Evolutionary conservation across 1,140 invertebrate species (phyloP).

Genomic region (Caenorhabditis brenneri): DNA sequence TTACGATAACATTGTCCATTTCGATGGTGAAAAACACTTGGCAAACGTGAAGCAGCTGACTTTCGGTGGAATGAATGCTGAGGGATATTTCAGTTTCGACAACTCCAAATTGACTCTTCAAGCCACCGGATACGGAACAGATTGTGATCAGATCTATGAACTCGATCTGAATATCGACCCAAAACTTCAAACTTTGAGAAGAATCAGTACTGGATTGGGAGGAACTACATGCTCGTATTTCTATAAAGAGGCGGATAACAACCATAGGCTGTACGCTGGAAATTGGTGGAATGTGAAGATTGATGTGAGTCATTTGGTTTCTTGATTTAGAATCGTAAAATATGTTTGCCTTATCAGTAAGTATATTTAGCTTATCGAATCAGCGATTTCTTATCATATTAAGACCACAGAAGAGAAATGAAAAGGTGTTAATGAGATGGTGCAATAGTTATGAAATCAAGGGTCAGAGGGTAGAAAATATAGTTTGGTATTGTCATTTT

Average conservation of each 20-base stretch:
- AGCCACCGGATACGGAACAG: slow-evolving; percentile 60
- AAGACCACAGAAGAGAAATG: background rate
- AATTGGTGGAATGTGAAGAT: slow-evolving; percentile 60
- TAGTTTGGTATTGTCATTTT: too few relatives aligned
- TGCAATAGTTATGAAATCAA: background rate
- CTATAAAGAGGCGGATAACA: slow-evolving; percentile 56
- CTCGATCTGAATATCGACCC: slow-evolving; percentile 58
- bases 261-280: slow-evolving; percentile 58
- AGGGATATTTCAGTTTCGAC: slow-evolving; percentile 64
- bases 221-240: slow-evolving; percentile 61
- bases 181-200: slow-evolving; percentile 14
- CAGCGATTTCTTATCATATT: background rate
- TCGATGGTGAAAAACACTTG: slow-evolving; percentile 57
- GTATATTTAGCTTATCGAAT: slow-evolving; percentile 3
- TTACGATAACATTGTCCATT: slow-evolving; percentile 49
- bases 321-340: background rate
- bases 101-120: slow-evolving; percentile 60
- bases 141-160: slow-evolving; percentile 64
- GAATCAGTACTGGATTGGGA: slow-evolving; percentile 61
- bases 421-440: background rate
- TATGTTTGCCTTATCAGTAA: background rate
- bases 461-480: too few relatives aligned
- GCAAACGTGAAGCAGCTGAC: slow-evolving; percentile 62
- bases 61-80: slow-evolving; percentile 62
- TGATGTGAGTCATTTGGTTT: background rate